Evolutionary conservation across 2,888 invertebrate species (phyloP), one percentile per base, ranked within the genome.

Genomic region (Syritta pipiens): DNA sequence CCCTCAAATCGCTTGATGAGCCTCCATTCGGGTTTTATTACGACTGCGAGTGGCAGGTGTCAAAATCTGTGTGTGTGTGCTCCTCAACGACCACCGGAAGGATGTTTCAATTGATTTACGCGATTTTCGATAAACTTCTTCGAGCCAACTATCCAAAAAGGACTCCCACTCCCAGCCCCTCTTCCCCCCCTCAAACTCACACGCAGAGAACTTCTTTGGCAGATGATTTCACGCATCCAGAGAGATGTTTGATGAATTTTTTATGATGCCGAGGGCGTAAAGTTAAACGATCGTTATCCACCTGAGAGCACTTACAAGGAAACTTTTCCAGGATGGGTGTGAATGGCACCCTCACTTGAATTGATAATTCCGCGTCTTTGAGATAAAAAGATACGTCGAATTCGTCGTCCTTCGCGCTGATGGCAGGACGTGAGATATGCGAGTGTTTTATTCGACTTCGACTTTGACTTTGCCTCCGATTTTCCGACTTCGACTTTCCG

Each of bases 221-320:
- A n/a, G n/a, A 35, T 22, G 20, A 55, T 67, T 67, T 67, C 35
- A 67, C 65, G 46, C 65, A 67, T 44, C 53, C 44, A 63, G 42
- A 14, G n/a, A n/a, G 49, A 48, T 51, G 20, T 49, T 63, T 69
- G 75, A 69, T 68, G 75, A 69, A 69, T 63, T 69, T 68, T 55
- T 69, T 63, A 76, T 76, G 55, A 68, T 62, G 75, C 48, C 60
- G 40, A n/a, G n/a, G 60, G 75, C 68, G 62, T 55, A 68, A 75
- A 69, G 75, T 68, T 69, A 76, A 76, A 62, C 55, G 69, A 62
- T 69, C 75, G 69, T 76, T 62, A 68, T 69, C 62, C 62, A 57
- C 68, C 75, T 68, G 75, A 68, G 68, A 69, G 55, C 69, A 76
- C 68, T 63, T 75, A 68, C 53, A 62, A 55, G n/a, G n/a, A 75